Conservation (phyloP, 1,140 invertebrate species). For the Cephus cinctus region DNA sequence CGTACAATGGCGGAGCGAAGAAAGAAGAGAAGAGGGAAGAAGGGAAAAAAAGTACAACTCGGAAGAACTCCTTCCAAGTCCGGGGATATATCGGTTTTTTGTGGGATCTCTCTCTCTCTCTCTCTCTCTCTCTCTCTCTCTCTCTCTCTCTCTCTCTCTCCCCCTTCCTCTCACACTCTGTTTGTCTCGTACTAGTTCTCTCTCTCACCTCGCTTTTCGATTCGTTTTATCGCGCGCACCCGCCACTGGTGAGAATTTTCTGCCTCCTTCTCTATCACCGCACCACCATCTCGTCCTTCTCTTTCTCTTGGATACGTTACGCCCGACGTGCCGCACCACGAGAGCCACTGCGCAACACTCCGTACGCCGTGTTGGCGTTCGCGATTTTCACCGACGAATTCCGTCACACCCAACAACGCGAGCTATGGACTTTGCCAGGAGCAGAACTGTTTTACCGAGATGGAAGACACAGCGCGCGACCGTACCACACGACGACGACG, state of each 20-base stretch:
- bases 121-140: background rate
- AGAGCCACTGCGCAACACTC: too few species aligned
- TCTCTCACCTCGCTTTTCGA: conserved; percentile 2
- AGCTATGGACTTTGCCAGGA: conserved; percentile 10
- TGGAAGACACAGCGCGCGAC: background rate
- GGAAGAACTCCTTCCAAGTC: conserved; percentile 2
- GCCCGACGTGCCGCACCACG: background rate
- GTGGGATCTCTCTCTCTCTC: background rate
- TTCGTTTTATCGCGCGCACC: conserved; percentile 13
- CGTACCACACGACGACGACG: background rate
- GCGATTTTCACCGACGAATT: conserved; percentile 21
- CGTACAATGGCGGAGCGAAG: conserved; percentile 1
- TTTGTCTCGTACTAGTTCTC: conserved; percentile 3
- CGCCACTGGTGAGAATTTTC: conserved; percentile 10
- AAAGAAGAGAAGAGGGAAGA: too few species aligned
- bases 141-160: conserved; percentile 4
- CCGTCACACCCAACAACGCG: conserved; percentile 32
- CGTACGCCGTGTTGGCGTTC: conserved; percentile 6
- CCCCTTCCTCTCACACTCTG: background rate
- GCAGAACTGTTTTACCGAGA: conserved; percentile 6
- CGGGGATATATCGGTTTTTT: background rate
- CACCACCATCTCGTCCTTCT: too few species aligned
- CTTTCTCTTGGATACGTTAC: conserved; percentile 14
- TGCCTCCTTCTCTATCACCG: conserved; percentile 14
- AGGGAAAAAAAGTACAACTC: too few species aligned